phyloP scores from a whole-genome alignment of 2,797 vertebrate species.

The Rhinatrema bivittatum region DNA sequence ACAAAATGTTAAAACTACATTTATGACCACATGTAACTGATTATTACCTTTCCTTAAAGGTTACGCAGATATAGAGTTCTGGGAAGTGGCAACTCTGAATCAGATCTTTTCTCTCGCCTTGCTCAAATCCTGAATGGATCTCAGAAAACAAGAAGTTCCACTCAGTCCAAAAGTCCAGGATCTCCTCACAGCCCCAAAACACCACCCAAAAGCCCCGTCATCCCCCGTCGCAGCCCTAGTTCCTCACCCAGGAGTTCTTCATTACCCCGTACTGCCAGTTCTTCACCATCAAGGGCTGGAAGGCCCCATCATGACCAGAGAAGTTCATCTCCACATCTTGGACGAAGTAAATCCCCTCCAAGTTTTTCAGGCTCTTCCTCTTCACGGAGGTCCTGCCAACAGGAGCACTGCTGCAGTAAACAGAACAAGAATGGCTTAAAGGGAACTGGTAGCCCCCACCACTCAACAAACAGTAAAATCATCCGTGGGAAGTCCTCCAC shows the following conservation, averaged over 20 bases:
- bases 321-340: conserved; percentile 68
- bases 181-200: conserved; percentile 73
- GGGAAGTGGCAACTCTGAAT: conserved; percentile 84
- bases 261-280: conserved; percentile 91
- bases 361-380: conserved; percentile 91
- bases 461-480: conserved; percentile 68
- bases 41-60: background rate
- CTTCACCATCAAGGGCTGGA: conserved; percentile 85
- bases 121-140: conserved; percentile 86
- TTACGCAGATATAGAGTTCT: conserved; percentile 86
- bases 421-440: conserved; percentile 66
- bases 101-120: conserved; percentile 88
- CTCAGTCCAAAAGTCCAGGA: conserved; percentile 68
- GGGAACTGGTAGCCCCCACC: conserved; percentile 59
- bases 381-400: conserved; percentile 77
- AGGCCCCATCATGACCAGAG: conserved; percentile 70
- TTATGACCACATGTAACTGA: too few species aligned
- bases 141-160: conserved; percentile 64
- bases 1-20: too few species aligned
- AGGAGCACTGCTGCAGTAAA: conserved; percentile 82
- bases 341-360: conserved; percentile 88
- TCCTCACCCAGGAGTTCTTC: conserved; percentile 89
- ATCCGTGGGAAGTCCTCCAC: conserved; percentile 56
- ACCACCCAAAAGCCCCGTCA: conserved; percentile 77
- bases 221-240: conserved; percentile 87